Evolutionary conservation across 2,888 invertebrate species (phyloP).

Genomic region (Rhopalosiphum nymphaeae): DNA sequence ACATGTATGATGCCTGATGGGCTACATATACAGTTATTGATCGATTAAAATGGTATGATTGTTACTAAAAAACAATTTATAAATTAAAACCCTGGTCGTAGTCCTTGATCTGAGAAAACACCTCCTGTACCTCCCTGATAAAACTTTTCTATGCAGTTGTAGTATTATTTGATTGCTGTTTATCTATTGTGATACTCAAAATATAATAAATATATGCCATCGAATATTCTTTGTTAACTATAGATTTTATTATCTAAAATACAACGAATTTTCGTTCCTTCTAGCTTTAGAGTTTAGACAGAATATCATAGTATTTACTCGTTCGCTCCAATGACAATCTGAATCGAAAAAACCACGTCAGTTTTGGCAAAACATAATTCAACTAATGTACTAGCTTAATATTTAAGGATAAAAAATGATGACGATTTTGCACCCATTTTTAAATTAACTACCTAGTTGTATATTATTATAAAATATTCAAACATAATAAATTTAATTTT

Average conservation of each 20-base stretch:
- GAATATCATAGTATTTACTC: neutral
- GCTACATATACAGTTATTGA: neutral
- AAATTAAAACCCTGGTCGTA: neutral
- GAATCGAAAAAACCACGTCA: neutral
- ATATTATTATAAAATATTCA: neutral
- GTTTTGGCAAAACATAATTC: neutral
- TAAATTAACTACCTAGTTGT: neutral
- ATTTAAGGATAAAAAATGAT: neutral
- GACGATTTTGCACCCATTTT: neutral
- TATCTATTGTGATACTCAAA: neutral
- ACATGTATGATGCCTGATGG: no score
- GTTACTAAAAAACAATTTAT: neutral
- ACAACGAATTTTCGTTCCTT: neutral
- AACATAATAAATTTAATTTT: neutral
- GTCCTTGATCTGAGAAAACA: neutral
- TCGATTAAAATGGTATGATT: neutral
- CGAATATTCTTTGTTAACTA: neutral
- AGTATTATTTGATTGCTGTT: neutral
- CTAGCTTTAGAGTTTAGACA: neutral
- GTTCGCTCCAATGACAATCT: neutral
- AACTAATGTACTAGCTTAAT: neutral
- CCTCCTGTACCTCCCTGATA: neutral
- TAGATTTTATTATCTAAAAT: neutral
- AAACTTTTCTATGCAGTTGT: neutral
- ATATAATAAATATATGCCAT: no score